These are phyloP conservation scores for Platycnemis pennipes DNA, from an alignment of 2,888 invertebrate species.

Conservation along the genomic window DNA sequence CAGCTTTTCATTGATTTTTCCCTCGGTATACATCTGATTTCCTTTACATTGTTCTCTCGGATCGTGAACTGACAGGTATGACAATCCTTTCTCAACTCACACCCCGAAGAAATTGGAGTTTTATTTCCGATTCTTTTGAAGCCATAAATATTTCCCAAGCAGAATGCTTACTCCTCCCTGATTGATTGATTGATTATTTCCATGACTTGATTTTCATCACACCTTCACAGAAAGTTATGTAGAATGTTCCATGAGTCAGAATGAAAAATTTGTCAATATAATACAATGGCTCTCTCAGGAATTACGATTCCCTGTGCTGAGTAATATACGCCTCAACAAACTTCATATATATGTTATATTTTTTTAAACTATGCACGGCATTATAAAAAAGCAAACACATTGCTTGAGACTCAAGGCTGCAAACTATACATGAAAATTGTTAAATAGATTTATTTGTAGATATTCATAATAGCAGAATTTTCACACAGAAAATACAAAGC, in stretches of 20 bases:
- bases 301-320: not conserved
- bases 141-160: not conserved
- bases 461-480: too few relatives aligned
- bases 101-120: not conserved
- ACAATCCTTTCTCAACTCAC: not conserved
- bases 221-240: not conserved
- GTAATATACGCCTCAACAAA: not conserved
- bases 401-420: too few relatives aligned
- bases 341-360: too few relatives aligned
- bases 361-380: too few relatives aligned
- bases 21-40: not conserved
- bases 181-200: not conserved
- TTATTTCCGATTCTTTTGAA: not conserved
- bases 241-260: not conserved
- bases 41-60: not conserved
- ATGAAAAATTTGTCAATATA: not conserved
- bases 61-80: not conserved
- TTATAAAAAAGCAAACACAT: too few relatives aligned
- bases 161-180: not conserved
- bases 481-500: too few relatives aligned
- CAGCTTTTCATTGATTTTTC: not conserved
- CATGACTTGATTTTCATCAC: not conserved
- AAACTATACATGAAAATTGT: too few relatives aligned
- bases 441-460: too few relatives aligned
- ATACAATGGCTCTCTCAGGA: not conserved